A percentile compares a stretch with the other conserved stretches of the same genome.
Evolutionary conservation across 2,113 vertebrate genomes (phyloP).

Genomic region (Tyrannus savana): DNA sequence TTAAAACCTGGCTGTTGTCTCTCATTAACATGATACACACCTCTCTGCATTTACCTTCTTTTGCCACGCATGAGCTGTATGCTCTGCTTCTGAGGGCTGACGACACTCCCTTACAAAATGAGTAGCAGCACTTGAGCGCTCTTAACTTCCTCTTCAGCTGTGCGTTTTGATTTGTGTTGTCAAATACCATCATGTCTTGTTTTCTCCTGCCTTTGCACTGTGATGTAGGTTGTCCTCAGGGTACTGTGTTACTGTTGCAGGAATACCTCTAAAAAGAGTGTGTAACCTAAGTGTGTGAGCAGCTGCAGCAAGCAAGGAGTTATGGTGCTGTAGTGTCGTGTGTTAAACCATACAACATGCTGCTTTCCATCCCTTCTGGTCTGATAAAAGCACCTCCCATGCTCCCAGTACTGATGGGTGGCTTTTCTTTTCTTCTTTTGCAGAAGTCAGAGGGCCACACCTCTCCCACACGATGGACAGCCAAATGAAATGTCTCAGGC

Average conservation of each 20-base stretch:
- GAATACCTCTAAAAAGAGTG: rapidly evolving
- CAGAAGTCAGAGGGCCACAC: constrained; percentile 90
- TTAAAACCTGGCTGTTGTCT: not conserved
- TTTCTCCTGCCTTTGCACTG: not conserved
- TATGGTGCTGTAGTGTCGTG: rapidly evolving
- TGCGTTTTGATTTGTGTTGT: not conserved
- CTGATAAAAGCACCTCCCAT: not conserved
- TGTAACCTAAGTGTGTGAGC: not conserved
- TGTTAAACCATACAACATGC: rapidly evolving
- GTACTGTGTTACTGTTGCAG: not conserved
- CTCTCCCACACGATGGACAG: constrained; percentile 87
- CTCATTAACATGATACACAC: rapidly evolving
- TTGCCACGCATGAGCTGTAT: not conserved
- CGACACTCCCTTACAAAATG: not conserved
- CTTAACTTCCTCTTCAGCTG: not conserved
- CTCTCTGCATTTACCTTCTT: not conserved
- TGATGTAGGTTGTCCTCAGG: not conserved
- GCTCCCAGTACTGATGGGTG: not conserved
- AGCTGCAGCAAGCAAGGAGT: not conserved
- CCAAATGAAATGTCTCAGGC: constrained; percentile 94
- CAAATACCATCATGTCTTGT: not conserved
- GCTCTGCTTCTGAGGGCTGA: not conserved
- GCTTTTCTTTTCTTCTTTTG: constrained; percentile 70
- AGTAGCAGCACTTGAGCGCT: rapidly evolving
- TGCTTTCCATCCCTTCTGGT: not conserved